Conservation (phyloP, 2,797 vertebrate genomes). For the Gymnodraco acuticeps region DNA sequence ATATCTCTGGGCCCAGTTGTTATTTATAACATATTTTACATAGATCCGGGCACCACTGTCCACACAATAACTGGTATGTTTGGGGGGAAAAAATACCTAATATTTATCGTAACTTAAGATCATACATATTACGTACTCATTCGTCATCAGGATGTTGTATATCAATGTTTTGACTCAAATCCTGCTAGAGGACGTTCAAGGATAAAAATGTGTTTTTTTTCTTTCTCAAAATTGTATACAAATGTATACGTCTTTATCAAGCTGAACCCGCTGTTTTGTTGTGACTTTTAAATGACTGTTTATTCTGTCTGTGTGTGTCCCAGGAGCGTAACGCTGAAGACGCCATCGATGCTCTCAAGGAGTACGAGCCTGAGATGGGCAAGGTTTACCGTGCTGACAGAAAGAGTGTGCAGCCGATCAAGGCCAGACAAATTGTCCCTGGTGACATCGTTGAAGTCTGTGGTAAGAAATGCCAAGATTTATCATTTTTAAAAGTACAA, state of each 20-base stretch:
- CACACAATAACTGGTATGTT: not conserved
- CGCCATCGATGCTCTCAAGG: slow-evolving; percentile 89
- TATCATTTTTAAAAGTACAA: not conserved
- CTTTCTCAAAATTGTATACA: not conserved
- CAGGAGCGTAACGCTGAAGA: slow-evolving; percentile 87
- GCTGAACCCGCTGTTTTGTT: not conserved
- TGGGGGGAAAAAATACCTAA: not conserved
- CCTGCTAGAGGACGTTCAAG: slow-evolving; percentile 44
- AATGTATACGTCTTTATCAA: not conserved
- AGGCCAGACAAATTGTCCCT: slow-evolving; percentile 93
- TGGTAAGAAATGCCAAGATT: slow-evolving; percentile 82
- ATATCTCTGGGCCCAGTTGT: not conserved
- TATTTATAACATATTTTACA: not conserved
- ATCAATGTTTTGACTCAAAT: slow-evolving; percentile 39
- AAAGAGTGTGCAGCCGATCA: slow-evolving; percentile 88
- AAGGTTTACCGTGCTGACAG: slow-evolving; percentile 95
- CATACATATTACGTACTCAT: slow-evolving; percentile 41
- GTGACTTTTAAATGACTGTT: not conserved
- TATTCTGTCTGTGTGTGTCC: slow-evolving; percentile 32
- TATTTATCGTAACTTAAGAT: not conserved
- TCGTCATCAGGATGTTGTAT: slow-evolving; percentile 41
- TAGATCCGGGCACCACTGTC: not conserved
- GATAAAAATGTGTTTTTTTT: not conserved
- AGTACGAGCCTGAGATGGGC: slow-evolving; percentile 90
- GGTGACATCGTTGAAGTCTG: slow-evolving; percentile 96